These are phyloP conservation scores for Aldabrachelys gigantea DNA, from an alignment of 2,113 vertebrate genomes.

Conservation along the genomic window DNA sequence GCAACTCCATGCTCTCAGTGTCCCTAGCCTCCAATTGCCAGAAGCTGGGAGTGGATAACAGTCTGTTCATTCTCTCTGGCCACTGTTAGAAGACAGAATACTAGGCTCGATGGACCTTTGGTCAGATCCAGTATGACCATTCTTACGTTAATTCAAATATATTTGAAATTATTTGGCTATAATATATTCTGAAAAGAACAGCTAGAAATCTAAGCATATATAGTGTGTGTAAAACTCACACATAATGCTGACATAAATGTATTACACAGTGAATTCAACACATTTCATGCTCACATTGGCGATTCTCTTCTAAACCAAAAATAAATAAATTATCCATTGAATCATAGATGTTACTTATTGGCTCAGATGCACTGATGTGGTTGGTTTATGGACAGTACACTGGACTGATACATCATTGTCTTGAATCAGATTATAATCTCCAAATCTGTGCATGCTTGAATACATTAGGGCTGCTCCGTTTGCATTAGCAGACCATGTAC, in stretches of 20 bases:
- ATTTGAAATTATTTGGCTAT: not conserved
- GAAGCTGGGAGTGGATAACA: too few relatives aligned
- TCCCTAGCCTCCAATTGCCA: too few relatives aligned
- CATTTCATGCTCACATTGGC: not conserved
- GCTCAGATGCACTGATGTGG: not conserved
- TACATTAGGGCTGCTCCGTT: not conserved
- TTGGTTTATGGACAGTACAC: rapidly evolving
- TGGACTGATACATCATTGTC: not conserved
- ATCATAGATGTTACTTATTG: not conserved
- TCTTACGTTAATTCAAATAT: not conserved
- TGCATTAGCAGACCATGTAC: not conserved
- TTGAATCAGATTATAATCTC: not conserved
- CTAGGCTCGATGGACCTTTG: too few relatives aligned
- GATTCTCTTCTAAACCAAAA: not conserved
- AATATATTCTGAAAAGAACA: not conserved
- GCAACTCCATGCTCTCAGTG: too few relatives aligned
- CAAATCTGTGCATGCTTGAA: not conserved
- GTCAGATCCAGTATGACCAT: too few relatives aligned
- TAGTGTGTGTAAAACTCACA: not conserved
- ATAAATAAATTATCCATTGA: rapidly evolving
- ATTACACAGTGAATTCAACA: not conserved
- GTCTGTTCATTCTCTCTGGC: too few relatives aligned
- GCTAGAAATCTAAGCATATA: not conserved
- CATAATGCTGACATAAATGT: not conserved
- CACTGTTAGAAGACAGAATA: too few relatives aligned